Conservation (phyloP, 2,113 vertebrate species). For the Hoplias malabaricus region DNA sequence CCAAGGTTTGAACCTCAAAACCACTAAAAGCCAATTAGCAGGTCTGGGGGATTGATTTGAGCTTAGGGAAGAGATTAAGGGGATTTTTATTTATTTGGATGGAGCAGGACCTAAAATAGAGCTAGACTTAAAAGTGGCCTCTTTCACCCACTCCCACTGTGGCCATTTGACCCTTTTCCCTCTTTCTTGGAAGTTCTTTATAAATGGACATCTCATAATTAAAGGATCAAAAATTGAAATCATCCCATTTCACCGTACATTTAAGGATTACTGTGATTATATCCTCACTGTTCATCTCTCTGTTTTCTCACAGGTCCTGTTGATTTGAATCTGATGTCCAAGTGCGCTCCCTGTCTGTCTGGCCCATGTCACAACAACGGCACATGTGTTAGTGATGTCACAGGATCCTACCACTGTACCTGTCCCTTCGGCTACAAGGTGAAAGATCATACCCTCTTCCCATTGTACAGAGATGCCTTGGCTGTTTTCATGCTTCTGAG, state of each 20-base stretch:
- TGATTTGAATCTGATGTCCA: constrained; percentile 84
- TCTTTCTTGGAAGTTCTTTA: too few species aligned
- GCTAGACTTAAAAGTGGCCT: not conserved
- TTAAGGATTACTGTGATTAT: not conserved
- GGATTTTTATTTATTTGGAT: constrained; percentile 22
- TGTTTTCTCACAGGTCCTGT: constrained; percentile 73
- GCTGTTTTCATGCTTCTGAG: not conserved
- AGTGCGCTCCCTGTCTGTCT: constrained; percentile 92
- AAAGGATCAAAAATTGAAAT: too few species aligned
- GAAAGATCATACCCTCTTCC: constrained; percentile 34
- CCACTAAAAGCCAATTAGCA: constrained; percentile 7
- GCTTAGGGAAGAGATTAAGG: constrained; percentile 29
- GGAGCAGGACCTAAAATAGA: not conserved
- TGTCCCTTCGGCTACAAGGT: constrained; percentile 96
- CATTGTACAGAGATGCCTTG: not conserved
- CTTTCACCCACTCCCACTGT: not conserved
- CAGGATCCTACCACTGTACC: constrained; percentile 86
- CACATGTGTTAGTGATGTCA: constrained; percentile 80
- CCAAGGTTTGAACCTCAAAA: not conserved
- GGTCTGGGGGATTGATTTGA: not conserved
- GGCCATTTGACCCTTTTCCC: not conserved
- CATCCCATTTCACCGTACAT: too few species aligned
- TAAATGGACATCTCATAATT: too few species aligned
- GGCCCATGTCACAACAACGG: constrained; percentile 90
- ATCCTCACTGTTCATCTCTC: not conserved